Evolutionary conservation across 2,797 vertebrate species (phyloP), one percentile per base, ranked within the genome.

Genomic region (Tympanoctomys barrerae): DNA sequence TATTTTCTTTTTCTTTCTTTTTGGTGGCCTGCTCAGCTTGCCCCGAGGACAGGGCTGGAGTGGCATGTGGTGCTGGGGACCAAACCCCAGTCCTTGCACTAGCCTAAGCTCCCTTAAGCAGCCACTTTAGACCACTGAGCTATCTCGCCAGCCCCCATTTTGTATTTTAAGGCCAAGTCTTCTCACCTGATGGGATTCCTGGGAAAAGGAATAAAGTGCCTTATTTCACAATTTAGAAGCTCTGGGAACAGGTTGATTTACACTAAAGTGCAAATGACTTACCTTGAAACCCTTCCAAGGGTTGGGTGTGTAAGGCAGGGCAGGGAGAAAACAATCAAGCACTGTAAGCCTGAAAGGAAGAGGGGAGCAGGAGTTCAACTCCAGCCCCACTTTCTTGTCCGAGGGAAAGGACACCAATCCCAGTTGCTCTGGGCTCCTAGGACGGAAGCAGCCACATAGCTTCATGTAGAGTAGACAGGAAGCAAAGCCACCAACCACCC

Each of bases 231-330:
- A 73, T n/a, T 62, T 73, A 73, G 77, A 70, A 24, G 83, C 31
- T 42, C 62, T 22, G 33, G 77, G 31, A 89, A 36, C 24, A 68
- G 66, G 57, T 46, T 70, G 75, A 82, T 93, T 93, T 75, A 93
- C 59, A 81, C 78, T 92, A 82, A 85, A 36, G 33, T 87, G 81
- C 93, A 89, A 96, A 90, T 84, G 71, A 78, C 54, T 97, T 54
- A 52, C 66, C 64, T 66, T 7, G 66, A 94, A 70, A 54, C 24
- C 73, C 54, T 93, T 93, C 54, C 26, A 62, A 78, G 87, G 49
- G 87, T 46, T 66, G 84, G 36, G 46, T 54, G 39, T 64, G 10
- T 66, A 73, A 86, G 39, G 61, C 46, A 71, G 46, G 78, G 28
- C 8, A 86, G 70, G 80, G 84, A 91, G 28, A 70, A 12, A 86